Evolutionary conservation across 2,888 invertebrate genomes (phyloP).

Genomic region (Nycteola revayana): DNA sequence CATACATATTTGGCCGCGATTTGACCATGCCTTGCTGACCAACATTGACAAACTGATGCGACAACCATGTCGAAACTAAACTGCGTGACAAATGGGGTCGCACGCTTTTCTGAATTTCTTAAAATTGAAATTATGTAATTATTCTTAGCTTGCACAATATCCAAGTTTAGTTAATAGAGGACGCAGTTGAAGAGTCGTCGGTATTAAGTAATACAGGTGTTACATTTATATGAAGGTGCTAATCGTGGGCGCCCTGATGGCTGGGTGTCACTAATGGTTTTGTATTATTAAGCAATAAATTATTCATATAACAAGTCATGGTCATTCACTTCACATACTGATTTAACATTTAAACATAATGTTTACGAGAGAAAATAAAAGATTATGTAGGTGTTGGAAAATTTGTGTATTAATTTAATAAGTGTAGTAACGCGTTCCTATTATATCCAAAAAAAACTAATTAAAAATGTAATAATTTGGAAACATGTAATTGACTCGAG

Average conservation of each 20-base stretch:
- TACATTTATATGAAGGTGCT: slow-evolving; percentile 20
- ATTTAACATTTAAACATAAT: too few species aligned
- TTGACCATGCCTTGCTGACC: slow-evolving; percentile 15
- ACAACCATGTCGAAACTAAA: slow-evolving; percentile 30
- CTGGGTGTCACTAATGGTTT: slow-evolving; percentile 44
- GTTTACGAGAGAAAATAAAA: too few species aligned
- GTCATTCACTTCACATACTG: too few species aligned
- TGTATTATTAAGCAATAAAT: slow-evolving; percentile 43
- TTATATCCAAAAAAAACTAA: too few species aligned
- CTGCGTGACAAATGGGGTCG: slow-evolving; percentile 35
- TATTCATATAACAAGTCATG: slow-evolving; percentile 10
- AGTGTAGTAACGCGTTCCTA: too few species aligned
- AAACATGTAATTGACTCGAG: too few species aligned
- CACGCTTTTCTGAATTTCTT: slow-evolving; percentile 37
- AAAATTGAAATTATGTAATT: slow-evolving; percentile 29
- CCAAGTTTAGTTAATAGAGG: slow-evolving; percentile 18
- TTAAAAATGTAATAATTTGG: too few species aligned
- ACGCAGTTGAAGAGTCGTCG: slow-evolving; percentile 4
- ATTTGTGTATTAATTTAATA: too few species aligned
- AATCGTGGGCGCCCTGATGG: slow-evolving; percentile 38
- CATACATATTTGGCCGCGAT: slow-evolving; percentile 18
- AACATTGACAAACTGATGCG: slow-evolving; percentile 36
- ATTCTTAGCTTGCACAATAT: slow-evolving; percentile 14
- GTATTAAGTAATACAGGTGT: slow-evolving; percentile 13
- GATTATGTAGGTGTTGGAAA: too few species aligned